phyloP scores from a whole-genome alignment of 1,140 invertebrate genomes.

The Marisa cornuarietis region DNA sequence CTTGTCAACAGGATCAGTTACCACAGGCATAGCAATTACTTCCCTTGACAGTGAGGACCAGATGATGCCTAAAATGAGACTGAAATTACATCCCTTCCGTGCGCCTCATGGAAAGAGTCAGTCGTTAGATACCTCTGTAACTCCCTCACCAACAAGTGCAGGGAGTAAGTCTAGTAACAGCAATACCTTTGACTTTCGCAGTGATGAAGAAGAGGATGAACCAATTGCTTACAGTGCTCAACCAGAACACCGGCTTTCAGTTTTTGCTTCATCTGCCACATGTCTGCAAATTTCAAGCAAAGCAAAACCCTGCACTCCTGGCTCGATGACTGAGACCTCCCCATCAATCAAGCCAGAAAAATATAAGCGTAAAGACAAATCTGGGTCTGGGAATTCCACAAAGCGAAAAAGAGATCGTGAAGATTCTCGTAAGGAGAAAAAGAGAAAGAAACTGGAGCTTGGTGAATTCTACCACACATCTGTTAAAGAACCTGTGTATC shows the following conservation, averaged over 20 bases:
- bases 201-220: conserved; percentile 54
- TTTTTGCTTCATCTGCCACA: conserved; percentile 51
- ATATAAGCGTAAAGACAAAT: conserved; percentile 50
- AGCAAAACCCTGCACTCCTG: conserved; percentile 39
- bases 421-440: conserved; percentile 53
- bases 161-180: conserved; percentile 23
- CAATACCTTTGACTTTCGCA: conserved; percentile 53
- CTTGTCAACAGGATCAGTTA: not conserved
- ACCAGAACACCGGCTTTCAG: conserved; percentile 2
- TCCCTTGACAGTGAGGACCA: conserved; percentile 1
- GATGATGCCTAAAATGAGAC: conserved; percentile 11
- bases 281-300: conserved; percentile 51
- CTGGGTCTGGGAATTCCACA: conserved; percentile 45
- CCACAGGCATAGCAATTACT: conserved; percentile 7
- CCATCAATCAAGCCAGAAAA: conserved; percentile 48
- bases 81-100: conserved; percentile 16
- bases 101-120: conserved; percentile 13
- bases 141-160: conserved; percentile 14
- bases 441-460: conserved; percentile 50
- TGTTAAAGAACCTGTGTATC: conserved; percentile 44
- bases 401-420: conserved; percentile 56
- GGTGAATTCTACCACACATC: conserved; percentile 27
- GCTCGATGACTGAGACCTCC: conserved; percentile 28
- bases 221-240: conserved; percentile 13
- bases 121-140: conserved; percentile 15